Conservation (phyloP, 2,113 vertebrate genomes). For the Ornithorhynchus anatinus region DNA sequence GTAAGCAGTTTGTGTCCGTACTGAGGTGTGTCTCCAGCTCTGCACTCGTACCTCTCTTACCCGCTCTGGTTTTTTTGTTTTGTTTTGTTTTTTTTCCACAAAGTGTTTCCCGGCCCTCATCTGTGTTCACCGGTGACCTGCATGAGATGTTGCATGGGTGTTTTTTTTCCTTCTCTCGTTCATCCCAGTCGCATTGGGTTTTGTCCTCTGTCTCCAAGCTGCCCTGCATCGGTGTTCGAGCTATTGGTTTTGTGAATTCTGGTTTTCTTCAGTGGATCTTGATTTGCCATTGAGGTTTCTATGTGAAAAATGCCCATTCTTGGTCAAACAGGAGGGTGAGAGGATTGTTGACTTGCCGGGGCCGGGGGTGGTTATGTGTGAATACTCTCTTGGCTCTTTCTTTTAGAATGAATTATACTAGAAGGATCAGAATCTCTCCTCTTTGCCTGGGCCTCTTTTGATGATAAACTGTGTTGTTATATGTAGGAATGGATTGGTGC, state of each 20-base stretch:
- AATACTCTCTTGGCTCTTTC: conserved; percentile 14
- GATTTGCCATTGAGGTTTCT: background rate
- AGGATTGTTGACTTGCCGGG: conserved; percentile 19
- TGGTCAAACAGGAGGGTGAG: conserved; percentile 12
- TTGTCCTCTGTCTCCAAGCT: conserved; percentile 34
- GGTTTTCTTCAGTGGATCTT: background rate
- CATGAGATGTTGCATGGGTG: conserved; percentile 87
- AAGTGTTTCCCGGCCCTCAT: conserved; percentile 70
- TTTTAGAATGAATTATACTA: conserved; percentile 15
- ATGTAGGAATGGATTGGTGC: background rate
- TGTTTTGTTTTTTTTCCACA: conserved; percentile 69
- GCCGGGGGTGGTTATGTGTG: conserved; percentile 17
- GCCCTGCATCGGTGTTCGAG: conserved; percentile 1
- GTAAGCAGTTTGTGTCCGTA: conserved; percentile 88
- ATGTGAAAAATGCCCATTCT: background rate
- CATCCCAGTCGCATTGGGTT: conserved; percentile 55
- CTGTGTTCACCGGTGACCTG: conserved; percentile 76
- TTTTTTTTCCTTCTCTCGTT: conserved; percentile 32
- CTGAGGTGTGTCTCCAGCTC: conserved; percentile 72
- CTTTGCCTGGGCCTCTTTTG: conserved; percentile 6
- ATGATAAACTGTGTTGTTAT: background rate
- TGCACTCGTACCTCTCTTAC: conserved; percentile 35
- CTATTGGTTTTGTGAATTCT: conserved; percentile 26
- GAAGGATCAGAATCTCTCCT: conserved; percentile 11
- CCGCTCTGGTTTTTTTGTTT: too few relatives aligned